Conservation (phyloP, 2,113 vertebrate species). For the Budorcas taxicolor region DNA sequence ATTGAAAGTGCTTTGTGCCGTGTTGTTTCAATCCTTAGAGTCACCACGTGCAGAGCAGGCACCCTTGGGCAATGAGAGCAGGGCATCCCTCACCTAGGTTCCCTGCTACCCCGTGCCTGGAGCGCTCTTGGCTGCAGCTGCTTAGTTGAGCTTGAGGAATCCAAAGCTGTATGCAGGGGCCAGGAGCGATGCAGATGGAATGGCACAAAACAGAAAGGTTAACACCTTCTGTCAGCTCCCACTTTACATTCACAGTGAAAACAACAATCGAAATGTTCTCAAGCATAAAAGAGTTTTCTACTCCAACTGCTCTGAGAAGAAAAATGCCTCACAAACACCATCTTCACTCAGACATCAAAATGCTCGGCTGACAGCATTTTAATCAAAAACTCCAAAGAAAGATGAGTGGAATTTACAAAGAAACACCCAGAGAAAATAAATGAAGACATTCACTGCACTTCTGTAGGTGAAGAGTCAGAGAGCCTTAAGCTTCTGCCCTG, state of each 20-base stretch:
- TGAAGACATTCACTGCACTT: not conserved
- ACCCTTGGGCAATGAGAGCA: not conserved
- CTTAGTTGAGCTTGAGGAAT: not conserved
- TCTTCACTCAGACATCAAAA: constrained; percentile 37
- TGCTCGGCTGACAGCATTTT: constrained; percentile 48
- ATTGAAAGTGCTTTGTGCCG: too few species aligned
- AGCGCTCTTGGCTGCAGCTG: not conserved
- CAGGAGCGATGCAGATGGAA: not conserved
- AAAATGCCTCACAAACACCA: not conserved
- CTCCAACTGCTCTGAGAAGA: not conserved
- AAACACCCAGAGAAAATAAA: not conserved
- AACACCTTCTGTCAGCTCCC: not conserved
- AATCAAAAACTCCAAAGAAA: constrained; percentile 58
- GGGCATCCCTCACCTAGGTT: not conserved
- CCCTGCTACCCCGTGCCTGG: not conserved
- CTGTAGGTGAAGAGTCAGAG: not conserved
- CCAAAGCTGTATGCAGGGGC: not conserved
- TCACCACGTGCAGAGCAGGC: not conserved
- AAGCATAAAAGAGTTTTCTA: constrained; percentile 5
- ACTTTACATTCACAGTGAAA: not conserved
- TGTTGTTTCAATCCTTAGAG: not conserved
- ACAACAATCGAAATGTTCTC: not conserved
- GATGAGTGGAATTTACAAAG: constrained; percentile 39
- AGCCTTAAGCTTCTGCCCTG: rapidly evolving
- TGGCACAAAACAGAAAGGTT: not conserved